Percentiles rank a stretch among this genome's conserved stretches.
phyloP scores from a whole-genome alignment of 2,113 vertebrate genomes.

The Tor tambroides region DNA sequence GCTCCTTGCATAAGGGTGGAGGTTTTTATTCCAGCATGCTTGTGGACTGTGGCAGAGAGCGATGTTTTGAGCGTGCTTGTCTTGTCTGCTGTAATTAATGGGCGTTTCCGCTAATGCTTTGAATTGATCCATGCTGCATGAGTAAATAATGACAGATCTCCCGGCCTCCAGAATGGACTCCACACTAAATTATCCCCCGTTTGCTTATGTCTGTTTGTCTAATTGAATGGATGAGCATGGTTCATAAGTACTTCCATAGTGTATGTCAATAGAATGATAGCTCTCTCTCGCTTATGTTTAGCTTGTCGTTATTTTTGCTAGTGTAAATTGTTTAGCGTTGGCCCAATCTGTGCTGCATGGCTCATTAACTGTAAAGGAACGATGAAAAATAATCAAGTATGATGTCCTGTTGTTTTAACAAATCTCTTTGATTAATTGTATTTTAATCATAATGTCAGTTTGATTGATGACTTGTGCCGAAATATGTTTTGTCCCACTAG shows the following conservation, averaged over 20 bases:
- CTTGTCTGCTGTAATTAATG: slow-evolving; percentile 76
- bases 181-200: slow-evolving; percentile 78
- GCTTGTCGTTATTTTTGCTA: background rate
- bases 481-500: background rate
- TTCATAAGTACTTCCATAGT: slow-evolving; percentile 50
- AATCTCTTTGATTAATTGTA: background rate
- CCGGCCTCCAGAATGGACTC: slow-evolving; percentile 72
- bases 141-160: slow-evolving; percentile 76
- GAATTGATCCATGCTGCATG: slow-evolving; percentile 74
- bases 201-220: slow-evolving; percentile 69
- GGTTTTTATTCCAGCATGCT: slow-evolving; percentile 20
- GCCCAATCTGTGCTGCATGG: background rate
- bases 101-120: slow-evolving; percentile 77
- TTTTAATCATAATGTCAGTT: slow-evolving; percentile 3
- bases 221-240: slow-evolving; percentile 76
- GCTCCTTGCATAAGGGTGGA: background rate
- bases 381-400: slow-evolving; percentile 1
- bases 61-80: slow-evolving; percentile 35
- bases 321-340: background rate
- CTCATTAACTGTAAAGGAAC: background rate
- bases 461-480: background rate
- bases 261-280: slow-evolving; percentile 6
- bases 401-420: background rate
- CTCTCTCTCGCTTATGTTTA: slow-evolving; percentile 1
- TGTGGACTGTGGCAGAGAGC: slow-evolving; percentile 11